These are phyloP conservation scores for Trachelus iudaicus DNA, from an alignment of 2,888 invertebrate genomes.

Conservation along the genomic window DNA sequence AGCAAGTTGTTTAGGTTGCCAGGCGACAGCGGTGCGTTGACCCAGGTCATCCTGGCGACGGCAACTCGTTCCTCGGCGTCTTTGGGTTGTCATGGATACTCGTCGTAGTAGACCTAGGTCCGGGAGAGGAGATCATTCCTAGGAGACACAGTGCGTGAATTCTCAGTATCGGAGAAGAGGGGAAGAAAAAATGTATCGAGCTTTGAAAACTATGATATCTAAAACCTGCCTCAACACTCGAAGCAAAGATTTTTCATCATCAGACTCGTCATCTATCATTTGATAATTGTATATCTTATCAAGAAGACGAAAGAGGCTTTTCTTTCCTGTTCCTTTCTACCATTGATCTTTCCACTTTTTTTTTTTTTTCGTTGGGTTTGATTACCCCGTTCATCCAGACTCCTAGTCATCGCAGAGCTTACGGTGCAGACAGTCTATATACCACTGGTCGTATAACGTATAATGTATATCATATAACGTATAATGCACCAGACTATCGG, in stretches of 20 bases:
- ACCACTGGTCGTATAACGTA: slow-evolving; percentile 39
- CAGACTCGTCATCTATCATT: not conserved
- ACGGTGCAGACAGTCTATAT: slow-evolving; percentile 34
- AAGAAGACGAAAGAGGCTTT: not conserved
- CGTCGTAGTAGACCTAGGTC: slow-evolving; percentile 15
- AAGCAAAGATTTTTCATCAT: not conserved
- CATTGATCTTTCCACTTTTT: not conserved
- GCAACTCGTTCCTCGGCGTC: slow-evolving; percentile 27
- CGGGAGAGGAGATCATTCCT: not conserved
- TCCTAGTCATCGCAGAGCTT: not conserved
- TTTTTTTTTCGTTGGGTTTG: not conserved
- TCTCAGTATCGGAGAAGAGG: not conserved
- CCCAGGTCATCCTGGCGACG: slow-evolving; percentile 43
- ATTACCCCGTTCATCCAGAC: not conserved
- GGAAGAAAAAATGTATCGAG: not conserved
- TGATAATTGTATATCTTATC: not conserved
- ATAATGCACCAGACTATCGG: slow-evolving; percentile 58
- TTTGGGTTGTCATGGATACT: slow-evolving; percentile 44
- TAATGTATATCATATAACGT: slow-evolving; percentile 24
- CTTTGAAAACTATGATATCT: not conserved
- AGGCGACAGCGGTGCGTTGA: slow-evolving; percentile 54
- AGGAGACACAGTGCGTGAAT: not conserved
- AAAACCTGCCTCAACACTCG: not conserved
- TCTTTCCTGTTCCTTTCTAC: not conserved
- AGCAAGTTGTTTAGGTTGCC: slow-evolving; percentile 53